Evolutionary conservation across 2,888 invertebrate genomes (phyloP), one percentile per base, ranked within the genome.

Genomic region (Folsomia manolachei): DNA sequence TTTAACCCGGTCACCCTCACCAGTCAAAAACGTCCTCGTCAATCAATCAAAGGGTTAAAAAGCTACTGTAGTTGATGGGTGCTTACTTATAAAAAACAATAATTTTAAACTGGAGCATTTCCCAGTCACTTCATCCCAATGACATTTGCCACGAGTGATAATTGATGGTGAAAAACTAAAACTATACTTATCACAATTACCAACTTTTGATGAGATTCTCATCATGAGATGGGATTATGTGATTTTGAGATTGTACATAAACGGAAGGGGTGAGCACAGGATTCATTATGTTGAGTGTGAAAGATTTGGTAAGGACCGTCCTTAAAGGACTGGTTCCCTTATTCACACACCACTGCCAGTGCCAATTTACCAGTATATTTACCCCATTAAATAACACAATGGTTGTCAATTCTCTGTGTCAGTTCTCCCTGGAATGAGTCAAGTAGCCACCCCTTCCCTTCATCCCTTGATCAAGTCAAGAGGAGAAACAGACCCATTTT

Each of bases 191-290:
- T n/a, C n/a, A n/a, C n/a, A n/a, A n/a, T n/a, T n/a, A n/a, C n/a
- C n/a, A n/a, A n/a, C n/a, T n/a, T n/a, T n/a, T n/a, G n/a, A n/a
- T n/a, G n/a, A n/a, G n/a, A n/a, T n/a, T n/a, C n/a, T n/a, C n/a
- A n/a, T n/a, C n/a, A n/a, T n/a, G n/a, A n/a, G n/a, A n/a, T n/a
- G n/a, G n/a, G n/a, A n/a, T n/a, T n/a, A n/a, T n/a, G n/a, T n/a
- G n/a, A n/a, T n/a, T n/a, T n/a, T n/a, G n/a, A n/a, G n/a, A n/a
- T 19, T 2, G 21, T 7, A 19, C 18, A 23, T 62, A 23, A 18
- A 62, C 27, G 27, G 62, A 63, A 63, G 63, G 63, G 63, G 63
- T 63, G 63, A 63, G 63, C 63, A 62, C 62, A 24, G 62, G 24
- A 23, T 21, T 23, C 24, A 39, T 60, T 60, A 21, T 60, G n/a